A percentile compares a stretch with the other conserved stretches of the same genome.
Conservation (phyloP, 2,888 invertebrate species). For the Agrotis exclamationis region DNA sequence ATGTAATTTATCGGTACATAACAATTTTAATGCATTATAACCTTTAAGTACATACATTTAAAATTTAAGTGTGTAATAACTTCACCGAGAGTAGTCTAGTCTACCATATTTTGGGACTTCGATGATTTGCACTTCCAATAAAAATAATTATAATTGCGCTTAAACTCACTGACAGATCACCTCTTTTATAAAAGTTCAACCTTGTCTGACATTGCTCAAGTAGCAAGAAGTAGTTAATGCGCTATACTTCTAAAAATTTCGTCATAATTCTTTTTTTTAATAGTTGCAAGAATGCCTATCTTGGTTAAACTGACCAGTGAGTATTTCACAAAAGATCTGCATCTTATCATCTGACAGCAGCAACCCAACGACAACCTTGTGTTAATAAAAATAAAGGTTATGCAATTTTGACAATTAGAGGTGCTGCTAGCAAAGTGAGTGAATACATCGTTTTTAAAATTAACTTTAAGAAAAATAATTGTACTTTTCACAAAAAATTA, state of each 20-base stretch:
- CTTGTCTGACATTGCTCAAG: slow-evolving; percentile 34
- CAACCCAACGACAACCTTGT: background rate
- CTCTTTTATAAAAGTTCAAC: slow-evolving; percentile 10
- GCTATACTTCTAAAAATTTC: slow-evolving; percentile 19
- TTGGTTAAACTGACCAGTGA: slow-evolving; percentile 14
- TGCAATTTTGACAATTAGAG: background rate
- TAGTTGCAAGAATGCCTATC: slow-evolving; percentile 18
- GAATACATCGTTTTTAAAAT: too few species aligned
- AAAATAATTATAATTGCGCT: background rate
- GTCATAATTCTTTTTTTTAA: slow-evolving; percentile 9
- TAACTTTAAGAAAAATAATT: too few species aligned
- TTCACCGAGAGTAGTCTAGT: background rate
- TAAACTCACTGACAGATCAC: background rate
- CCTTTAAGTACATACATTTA: too few species aligned
- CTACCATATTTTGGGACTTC: background rate
- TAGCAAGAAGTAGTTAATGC: slow-evolving; percentile 11
- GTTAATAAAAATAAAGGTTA: background rate
- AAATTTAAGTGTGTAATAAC: background rate
- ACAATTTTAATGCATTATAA: background rate
- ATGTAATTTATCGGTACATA: too few species aligned
- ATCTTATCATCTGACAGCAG: background rate
- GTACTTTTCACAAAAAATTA: too few species aligned
- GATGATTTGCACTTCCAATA: slow-evolving; percentile 1
- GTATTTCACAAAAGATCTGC: slow-evolving; percentile 1
- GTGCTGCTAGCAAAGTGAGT: too few species aligned